Conservation (phyloP, 2,113 vertebrate genomes). For the Grallaria varia region DNA sequence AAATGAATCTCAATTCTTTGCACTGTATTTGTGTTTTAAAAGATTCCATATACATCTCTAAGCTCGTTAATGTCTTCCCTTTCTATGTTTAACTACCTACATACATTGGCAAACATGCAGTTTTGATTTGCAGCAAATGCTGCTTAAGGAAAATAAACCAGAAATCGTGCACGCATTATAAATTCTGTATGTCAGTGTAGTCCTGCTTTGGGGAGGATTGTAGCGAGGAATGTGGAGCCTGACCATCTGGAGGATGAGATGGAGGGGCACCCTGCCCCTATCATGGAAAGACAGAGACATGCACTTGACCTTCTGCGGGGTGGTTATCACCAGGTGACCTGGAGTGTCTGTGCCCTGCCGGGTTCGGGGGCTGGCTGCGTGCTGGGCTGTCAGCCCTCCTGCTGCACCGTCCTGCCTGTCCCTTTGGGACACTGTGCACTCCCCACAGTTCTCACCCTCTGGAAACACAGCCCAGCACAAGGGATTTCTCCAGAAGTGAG, state of each 20-base stretch:
- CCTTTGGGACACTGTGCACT: background rate
- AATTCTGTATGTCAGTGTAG: background rate
- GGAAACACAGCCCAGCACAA: background rate
- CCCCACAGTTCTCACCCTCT: background rate
- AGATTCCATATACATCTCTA: background rate
- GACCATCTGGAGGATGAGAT: background rate
- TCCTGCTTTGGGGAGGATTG: background rate
- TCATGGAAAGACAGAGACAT: background rate
- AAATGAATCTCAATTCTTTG: background rate
- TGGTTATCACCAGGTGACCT: constrained; percentile 19
- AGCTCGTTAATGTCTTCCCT: background rate
- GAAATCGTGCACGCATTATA: background rate
- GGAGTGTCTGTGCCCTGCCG: background rate
- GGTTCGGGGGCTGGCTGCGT: background rate
- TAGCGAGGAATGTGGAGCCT: background rate
- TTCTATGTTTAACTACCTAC: background rate
- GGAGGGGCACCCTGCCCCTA: background rate
- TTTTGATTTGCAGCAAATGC: background rate
- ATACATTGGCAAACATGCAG: background rate
- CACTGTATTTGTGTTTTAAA: background rate
- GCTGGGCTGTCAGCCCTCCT: background rate
- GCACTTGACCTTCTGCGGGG: background rate
- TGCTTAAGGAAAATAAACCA: background rate
- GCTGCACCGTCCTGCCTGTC: background rate
- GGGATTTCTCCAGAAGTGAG: background rate